Evolutionary conservation across 2,888 invertebrate species (phyloP), one percentile per base, ranked within the genome.

Genomic region (Papilio protenor): DNA sequence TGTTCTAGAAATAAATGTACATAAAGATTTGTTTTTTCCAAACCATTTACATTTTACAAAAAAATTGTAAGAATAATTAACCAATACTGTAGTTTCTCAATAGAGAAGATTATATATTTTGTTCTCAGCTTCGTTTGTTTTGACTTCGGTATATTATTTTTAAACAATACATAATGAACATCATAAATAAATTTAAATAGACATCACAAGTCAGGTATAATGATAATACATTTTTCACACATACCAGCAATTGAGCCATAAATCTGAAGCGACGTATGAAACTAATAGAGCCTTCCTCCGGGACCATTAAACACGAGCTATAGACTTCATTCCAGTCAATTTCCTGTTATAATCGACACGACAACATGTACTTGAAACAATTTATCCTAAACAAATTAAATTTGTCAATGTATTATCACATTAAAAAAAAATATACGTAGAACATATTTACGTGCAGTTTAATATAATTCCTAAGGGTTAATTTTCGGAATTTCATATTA

Each of bases 241-340:
- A 73, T 78, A 55, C 45, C 49, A 75, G 16, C 88, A 86, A 90
- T 89, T 87, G 88, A 83, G 79, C 81, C 85, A 89, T 91, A 91
- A 91, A 91, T 91, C 86, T 84, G 81, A 84, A 81, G 82, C 83
- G 85, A 85, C 86, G 85, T 87, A 88, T 82, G 84, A 85, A 88
- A 88, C 90, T 91, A 90, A 91, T 88, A 90, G 87, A 89, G 86
- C 85, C 86, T 87, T 90, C 88, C 87, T 87, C 82, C 81, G 85
- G 85, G 86, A 81, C 88, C 89, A 90, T 91, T 90, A 90, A 88
- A 85, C 86, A 85, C 81, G 83, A 85, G 84, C 83, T 84, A 86
- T 82, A 84, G 86, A 81, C 82, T 80, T 83, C 83, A 80, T 81
- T 80, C 81, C 79, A 84, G 81, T 83, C 85, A 85, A 85, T 86